Base-by-base conservation (phyloP, 2,888 invertebrate species). In the Ormyrus pomaceus region DNA sequence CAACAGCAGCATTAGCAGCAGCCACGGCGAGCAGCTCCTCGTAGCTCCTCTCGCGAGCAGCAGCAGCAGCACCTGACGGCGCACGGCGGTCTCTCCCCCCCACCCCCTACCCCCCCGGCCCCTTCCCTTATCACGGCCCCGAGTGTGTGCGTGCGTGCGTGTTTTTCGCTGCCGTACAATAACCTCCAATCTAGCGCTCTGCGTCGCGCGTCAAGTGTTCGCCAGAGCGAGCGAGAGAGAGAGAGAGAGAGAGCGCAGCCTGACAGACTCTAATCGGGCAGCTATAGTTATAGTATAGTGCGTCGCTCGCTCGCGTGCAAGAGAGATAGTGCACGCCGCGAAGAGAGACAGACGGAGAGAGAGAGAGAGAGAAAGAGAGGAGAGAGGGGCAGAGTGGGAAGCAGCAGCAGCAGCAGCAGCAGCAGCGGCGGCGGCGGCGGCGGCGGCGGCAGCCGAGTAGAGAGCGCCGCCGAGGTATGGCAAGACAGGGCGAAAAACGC, bases 11-110 rank as follows among this genome's bases (percentile, higher is more conserved):
- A 66, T n/a, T n/a, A n/a, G 48, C 55, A 64, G 55, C 65, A 50
- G 19, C 51, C 13, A 55, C 73, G 51, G 56, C 64, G 72, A 11
- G 11, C 46, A 53, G 53, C 58, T 72, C 70, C 50, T 72, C 51
- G 61, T 72, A 66, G 66, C 19, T 66, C 51, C 6, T 71, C 45
- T 51, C 53, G 53, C 50, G 66, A 66, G 34, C 34, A 34, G 34
- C 34, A 34, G 59, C 58, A 19, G 61, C 53, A 62, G 58, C 74
- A 66, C 66, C 58, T 53, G 75, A 61, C 55, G 13, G 48, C 19
- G 51, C 19, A 19, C 9, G 55, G 7, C 56, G 46, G 76, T 58
- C 46, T 53, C 64, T 10, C 71, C 11, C 71, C 34, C 51, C 11
- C 9, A 9, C 11, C 10, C 19, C 34, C 45, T 11, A 7, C 48